A percentile compares a stretch with the other conserved stretches of the same genome.
These are phyloP conservation scores for Liposcelis brunnea DNA, from an alignment of 2,888 invertebrate species.

Conservation along the genomic window DNA sequence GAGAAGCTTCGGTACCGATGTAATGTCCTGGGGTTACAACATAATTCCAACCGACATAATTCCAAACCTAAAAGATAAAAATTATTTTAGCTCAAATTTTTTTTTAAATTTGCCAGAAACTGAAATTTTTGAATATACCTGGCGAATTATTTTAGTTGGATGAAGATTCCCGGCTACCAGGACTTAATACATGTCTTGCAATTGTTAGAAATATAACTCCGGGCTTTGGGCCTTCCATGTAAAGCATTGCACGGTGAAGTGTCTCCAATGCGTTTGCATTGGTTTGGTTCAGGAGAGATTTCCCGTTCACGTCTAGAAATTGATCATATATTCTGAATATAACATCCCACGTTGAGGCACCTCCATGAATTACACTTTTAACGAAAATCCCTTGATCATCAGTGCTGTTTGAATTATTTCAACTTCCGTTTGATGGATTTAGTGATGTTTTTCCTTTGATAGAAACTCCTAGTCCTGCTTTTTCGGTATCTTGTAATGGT, in stretches of 20 bases:
- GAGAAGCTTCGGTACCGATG: conserved; percentile 31
- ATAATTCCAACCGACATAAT: too few species aligned
- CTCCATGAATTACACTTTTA: conserved; percentile 87
- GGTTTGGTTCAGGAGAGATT: conserved; percentile 67
- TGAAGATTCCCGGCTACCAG: too few species aligned
- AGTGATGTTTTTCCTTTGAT: conserved; percentile 85
- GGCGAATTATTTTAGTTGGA: too few species aligned
- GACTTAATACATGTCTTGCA: conserved; percentile 47
- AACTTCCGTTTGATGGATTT: conserved; percentile 14
- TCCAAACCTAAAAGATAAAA: too few species aligned
- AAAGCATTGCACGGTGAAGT: conserved; percentile 61
- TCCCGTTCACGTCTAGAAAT: conserved; percentile 80
- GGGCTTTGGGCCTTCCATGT: conserved; percentile 60
- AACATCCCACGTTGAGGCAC: conserved; percentile 62
- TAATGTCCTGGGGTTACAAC: conserved; percentile 25
- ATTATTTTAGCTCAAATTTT: too few species aligned
- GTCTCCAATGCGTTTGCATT: conserved; percentile 94
- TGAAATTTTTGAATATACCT: too few species aligned
- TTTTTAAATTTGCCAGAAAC: too few species aligned
- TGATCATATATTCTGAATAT: conserved; percentile 85
- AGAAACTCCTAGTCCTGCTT: conserved; percentile 89
- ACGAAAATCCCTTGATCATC: conserved; percentile 88
- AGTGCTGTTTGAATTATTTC: not conserved
- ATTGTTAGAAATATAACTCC: conserved; percentile 80
- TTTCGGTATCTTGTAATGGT: conserved; percentile 91